A percentile compares a stretch with the other conserved stretches of the same genome.
These are phyloP conservation scores for Agonopterix alstromeriana DNA, from an alignment of 2,888 invertebrate species.

Conservation along the genomic window DNA sequence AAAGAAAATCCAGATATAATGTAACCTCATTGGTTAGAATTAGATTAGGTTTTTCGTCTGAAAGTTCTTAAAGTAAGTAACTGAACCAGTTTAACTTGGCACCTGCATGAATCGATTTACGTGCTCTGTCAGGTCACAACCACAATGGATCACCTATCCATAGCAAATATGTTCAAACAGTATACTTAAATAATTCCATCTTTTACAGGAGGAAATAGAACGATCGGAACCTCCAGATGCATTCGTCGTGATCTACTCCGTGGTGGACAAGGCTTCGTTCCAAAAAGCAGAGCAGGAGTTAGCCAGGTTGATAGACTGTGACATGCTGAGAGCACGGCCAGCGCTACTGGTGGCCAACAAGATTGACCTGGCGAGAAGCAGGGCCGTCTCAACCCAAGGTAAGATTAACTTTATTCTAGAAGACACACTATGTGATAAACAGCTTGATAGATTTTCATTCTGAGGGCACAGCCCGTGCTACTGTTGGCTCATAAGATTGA, in stretches of 20 bases:
- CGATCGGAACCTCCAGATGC: slow-evolving; percentile 85
- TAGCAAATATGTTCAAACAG: no score
- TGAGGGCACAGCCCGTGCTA: slow-evolving; percentile 86
- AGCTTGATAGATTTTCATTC: slow-evolving; percentile 85
- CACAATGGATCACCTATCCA: no score
- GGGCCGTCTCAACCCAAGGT: slow-evolving; percentile 95
- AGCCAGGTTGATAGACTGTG: slow-evolving; percentile 85
- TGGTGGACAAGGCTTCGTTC: slow-evolving; percentile 93
- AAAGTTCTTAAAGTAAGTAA: no score
- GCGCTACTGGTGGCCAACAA: slow-evolving; percentile 95
- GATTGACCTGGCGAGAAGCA: slow-evolving; percentile 93
- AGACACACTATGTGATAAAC: slow-evolving; percentile 86
- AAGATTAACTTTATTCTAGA: slow-evolving; percentile 81
- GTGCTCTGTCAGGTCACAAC: no score
- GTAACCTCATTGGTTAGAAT: no score
- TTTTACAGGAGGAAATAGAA: slow-evolving; percentile 83
- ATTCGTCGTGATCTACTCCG: slow-evolving; percentile 92
- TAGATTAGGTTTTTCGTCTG: no score
- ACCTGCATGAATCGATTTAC: no score
- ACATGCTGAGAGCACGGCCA: slow-evolving; percentile 85
- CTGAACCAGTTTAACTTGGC: no score
- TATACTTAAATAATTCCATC: neutral
- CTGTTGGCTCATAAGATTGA: slow-evolving; percentile 96
- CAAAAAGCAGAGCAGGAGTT: slow-evolving; percentile 88
- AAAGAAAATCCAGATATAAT: no score